phyloP scores from a whole-genome alignment of 2,797 vertebrate genomes.

The Prionace glauca region DNA sequence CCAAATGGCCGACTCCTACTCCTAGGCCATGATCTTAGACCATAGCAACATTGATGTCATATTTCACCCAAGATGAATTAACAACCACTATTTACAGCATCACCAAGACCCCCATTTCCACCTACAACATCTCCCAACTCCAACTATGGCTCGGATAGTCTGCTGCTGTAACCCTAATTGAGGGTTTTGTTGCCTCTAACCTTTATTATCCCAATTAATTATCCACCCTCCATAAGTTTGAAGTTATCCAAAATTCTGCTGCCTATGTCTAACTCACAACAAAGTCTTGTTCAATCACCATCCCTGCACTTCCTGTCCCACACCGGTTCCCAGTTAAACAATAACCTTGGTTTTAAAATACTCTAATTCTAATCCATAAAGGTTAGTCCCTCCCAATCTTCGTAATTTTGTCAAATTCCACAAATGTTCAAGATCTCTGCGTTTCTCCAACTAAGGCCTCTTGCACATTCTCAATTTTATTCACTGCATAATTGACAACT shows the following conservation, averaged over 20 bases:
- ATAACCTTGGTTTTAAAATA: background rate
- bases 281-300: background rate
- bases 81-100: background rate
- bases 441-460: no score
- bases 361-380: no score
- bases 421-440: no score
- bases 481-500: no score
- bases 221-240: background rate
- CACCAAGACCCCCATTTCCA: background rate
- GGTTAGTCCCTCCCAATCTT: no score
- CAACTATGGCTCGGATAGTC: background rate
- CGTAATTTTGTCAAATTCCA: no score
- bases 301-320: background rate
- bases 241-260: background rate
- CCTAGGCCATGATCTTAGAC: no score
- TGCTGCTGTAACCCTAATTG: background rate
- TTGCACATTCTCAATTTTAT: no score
- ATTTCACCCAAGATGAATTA: background rate
- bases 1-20: no score
- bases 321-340: background rate
- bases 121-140: background rate
- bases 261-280: background rate
- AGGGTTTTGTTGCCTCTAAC: background rate
- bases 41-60: background rate
- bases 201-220: background rate